phyloP scores from a whole-genome alignment of 2,797 vertebrate species.

The Tamandua tetradactyla region DNA sequence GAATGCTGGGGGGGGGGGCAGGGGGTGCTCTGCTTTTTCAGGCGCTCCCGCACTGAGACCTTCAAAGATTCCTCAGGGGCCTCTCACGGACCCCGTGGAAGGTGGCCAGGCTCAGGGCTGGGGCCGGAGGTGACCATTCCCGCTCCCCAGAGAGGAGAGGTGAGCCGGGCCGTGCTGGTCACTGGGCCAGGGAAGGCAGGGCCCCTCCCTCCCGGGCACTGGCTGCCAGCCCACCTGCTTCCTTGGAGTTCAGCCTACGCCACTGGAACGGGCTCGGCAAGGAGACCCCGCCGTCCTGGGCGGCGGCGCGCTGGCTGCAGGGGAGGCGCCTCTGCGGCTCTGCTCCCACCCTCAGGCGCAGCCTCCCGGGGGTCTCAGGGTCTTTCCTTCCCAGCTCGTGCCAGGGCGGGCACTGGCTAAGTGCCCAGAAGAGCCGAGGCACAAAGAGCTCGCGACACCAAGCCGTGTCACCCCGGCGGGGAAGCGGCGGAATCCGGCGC shows the following conservation, averaged over 20 bases:
- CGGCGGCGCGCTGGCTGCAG: background rate
- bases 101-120: background rate
- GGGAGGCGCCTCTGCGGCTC: background rate
- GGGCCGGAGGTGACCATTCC: background rate
- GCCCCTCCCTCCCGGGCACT: background rate
- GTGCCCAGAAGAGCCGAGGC: background rate
- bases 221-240: background rate
- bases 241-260: background rate
- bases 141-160: background rate
- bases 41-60: background rate
- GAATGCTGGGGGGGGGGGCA: background rate
- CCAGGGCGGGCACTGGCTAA: conserved; percentile 6
- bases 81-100: background rate
- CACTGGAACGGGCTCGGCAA: background rate
- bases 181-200: background rate
- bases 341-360: background rate
- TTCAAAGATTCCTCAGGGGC: background rate
- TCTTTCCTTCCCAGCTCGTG: background rate
- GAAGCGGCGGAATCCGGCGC: too few relatives aligned
- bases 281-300: background rate
- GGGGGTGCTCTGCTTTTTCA: background rate
- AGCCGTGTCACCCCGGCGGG: too few relatives aligned
- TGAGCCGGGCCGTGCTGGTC: rapidly evolving
- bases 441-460: background rate
- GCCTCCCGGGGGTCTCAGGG: background rate